A percentile compares a stretch with the other conserved stretches of the same genome.
phyloP scores from a whole-genome alignment of 1,140 invertebrate genomes.

The Drosophila lacertosa region DNA sequence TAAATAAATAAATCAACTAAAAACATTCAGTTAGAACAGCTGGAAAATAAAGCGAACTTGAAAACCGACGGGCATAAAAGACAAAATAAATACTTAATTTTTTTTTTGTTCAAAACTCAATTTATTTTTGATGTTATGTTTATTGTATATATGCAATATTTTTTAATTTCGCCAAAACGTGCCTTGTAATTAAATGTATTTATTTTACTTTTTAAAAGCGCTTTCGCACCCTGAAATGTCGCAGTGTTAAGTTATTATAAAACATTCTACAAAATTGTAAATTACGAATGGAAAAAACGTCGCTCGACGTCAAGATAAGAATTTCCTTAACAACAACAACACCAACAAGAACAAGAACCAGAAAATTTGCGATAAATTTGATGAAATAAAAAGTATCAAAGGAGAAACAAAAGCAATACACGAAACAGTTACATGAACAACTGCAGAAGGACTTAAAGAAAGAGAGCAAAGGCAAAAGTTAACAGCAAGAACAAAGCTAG shows the following conservation, averaged over 20 bases:
- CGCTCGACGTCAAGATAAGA: constrained; percentile 15
- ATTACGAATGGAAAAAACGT: constrained; percentile 9
- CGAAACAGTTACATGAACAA: constrained; percentile 11
- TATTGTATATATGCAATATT: constrained; percentile 7
- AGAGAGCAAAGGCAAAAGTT: constrained; percentile 7
- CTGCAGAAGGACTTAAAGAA: not conserved
- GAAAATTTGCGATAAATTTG: constrained; percentile 10
- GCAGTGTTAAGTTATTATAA: constrained; percentile 5
- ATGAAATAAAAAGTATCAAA: constrained; percentile 9
- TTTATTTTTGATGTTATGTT: constrained; percentile 6
- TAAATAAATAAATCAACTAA: constrained; percentile 12
- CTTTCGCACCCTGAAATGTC: not conserved
- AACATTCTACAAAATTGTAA: constrained; percentile 5
- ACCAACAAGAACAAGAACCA: constrained; percentile 4
- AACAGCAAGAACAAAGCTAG: constrained; percentile 11
- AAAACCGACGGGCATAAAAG: constrained; percentile 20
- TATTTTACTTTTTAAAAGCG: not conserved
- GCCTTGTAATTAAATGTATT: constrained; percentile 38
- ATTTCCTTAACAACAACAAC: constrained; percentile 11
- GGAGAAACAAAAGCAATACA: constrained; percentile 1
- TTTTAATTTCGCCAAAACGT: constrained; percentile 45
- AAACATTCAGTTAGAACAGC: constrained; percentile 47
- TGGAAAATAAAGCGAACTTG: constrained; percentile 49
- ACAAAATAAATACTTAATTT: constrained; percentile 22
- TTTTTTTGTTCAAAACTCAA: constrained; percentile 21